These are phyloP conservation scores for Drosophila aff. DNA, from an alignment of 1,140 invertebrate genomes.

Conservation along the genomic window DNA sequence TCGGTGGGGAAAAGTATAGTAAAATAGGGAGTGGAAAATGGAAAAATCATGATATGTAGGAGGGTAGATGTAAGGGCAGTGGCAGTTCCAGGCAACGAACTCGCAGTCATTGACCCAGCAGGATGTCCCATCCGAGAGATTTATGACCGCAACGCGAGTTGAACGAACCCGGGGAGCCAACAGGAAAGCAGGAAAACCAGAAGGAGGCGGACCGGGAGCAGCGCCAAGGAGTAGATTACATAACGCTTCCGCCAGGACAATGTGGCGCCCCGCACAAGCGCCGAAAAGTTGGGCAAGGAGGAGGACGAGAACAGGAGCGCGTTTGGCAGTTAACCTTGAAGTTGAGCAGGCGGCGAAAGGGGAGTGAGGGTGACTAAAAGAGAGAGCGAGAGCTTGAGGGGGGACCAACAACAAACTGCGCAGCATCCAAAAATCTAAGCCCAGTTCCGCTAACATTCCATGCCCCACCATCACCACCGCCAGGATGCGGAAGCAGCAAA, in stretches of 20 bases:
- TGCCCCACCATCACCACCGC: slow-evolving; percentile 38
- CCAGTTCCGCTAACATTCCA: slow-evolving; percentile 38
- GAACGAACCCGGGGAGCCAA: slow-evolving; percentile 59
- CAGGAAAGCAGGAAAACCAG: slow-evolving; percentile 32
- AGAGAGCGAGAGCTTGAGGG: not conserved
- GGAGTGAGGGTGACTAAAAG: not conserved
- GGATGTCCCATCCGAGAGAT: slow-evolving; percentile 50
- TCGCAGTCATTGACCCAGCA: slow-evolving; percentile 53
- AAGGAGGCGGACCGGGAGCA: not conserved
- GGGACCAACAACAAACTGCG: slow-evolving; percentile 58
- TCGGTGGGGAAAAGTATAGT: slow-evolving; percentile 34
- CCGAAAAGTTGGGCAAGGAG: slow-evolving; percentile 35
- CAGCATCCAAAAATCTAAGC: slow-evolving; percentile 56
- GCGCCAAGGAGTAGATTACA: slow-evolving; percentile 46
- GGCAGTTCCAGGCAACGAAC: slow-evolving; percentile 58
- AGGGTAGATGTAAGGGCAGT: not conserved
- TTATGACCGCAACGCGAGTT: slow-evolving; percentile 61
- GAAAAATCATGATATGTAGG: slow-evolving; percentile 6
- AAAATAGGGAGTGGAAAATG: slow-evolving; percentile 39
- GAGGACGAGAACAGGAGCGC: not conserved
- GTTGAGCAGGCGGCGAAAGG: slow-evolving; percentile 40
- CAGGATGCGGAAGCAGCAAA: slow-evolving; percentile 6
- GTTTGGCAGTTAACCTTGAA: slow-evolving; percentile 72
- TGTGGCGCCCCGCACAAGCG: slow-evolving; percentile 53
- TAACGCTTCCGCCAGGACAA: slow-evolving; percentile 50